Evolutionary conservation across 2,888 invertebrate species (phyloP), one percentile per base, ranked within the genome.

Genomic region (Chesias legatella): DNA sequence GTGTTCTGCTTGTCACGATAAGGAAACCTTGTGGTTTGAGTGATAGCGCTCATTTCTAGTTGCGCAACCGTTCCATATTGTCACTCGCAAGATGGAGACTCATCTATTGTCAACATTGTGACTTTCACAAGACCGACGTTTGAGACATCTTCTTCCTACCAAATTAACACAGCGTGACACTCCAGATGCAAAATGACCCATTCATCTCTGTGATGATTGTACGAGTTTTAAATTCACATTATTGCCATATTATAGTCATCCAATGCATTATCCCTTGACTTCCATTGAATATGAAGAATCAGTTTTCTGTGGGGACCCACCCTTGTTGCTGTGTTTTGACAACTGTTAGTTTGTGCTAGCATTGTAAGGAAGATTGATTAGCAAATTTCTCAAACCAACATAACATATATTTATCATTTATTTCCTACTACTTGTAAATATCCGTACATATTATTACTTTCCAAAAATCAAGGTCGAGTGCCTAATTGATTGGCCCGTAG

Each of bases 301-400:
- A 7, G 39, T 36, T 43, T 30, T 48, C 53, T 55, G 56, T 31
- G 36, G 45, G 42, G 32, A 48, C 41, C 47, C 50, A 49, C 56
- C 53, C 56, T 58, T 56, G 58, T 55, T 51, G 49, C 43, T 24
- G 48, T 70, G 60, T 63, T 69, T 62, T 73, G 73, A 73, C 73
- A 71, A 63, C 61, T 64, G 66, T 65, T 66, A 43, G 43, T 44
- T 42, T 33, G 41, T 42, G 38, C 31, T 46, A 23, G 10, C 21
- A 17, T 35, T 42, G 48, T 48, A 28, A 42, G 58, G 57, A 70
- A 69, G 77, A 77, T 74, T 67, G 74, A 77, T 74, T 58, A 61
- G 59, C 49, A 45, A 53, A 58, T 54, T 59, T 58, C 52, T 51
- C 51, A 56, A 29, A 46, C 46, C 34, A 31, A n/a, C 8, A n/a